Conservation (phyloP, 2,888 invertebrate genomes). For the Ennomos fuscantarius region DNA sequence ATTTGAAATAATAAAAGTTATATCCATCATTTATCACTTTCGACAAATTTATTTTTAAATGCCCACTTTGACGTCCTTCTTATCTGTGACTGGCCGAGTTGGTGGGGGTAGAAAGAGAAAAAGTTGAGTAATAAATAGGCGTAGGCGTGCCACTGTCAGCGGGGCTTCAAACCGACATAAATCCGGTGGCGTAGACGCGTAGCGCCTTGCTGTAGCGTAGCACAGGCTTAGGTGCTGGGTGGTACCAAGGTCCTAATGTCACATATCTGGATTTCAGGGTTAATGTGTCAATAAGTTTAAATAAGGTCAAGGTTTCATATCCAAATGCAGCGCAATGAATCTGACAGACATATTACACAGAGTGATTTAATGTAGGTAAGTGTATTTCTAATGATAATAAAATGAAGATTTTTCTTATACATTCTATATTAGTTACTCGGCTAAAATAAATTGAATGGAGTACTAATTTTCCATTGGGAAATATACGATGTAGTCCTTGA, state of each 20-base stretch:
- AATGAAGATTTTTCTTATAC: too few species aligned
- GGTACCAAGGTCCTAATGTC: slow-evolving; percentile 1
- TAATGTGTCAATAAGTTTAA: not conserved
- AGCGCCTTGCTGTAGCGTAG: slow-evolving; percentile 20
- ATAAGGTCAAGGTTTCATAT: too few species aligned
- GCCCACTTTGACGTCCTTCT: slow-evolving; percentile 75
- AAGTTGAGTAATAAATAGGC: slow-evolving; percentile 64
- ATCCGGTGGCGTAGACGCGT: slow-evolving; percentile 37
- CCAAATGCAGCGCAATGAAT: too few species aligned
- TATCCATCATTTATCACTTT: slow-evolving; percentile 84
- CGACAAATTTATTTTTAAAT: slow-evolving; percentile 85
- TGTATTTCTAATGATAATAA: too few species aligned
- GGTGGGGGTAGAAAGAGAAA: slow-evolving; percentile 67
- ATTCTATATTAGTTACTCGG: too few species aligned
- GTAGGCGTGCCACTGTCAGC: slow-evolving; percentile 70
- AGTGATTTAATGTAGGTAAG: too few species aligned
- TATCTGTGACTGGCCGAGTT: slow-evolving; percentile 72
- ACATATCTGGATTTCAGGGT: slow-evolving; percentile 2
- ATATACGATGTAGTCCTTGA: not conserved
- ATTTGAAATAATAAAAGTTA: slow-evolving; percentile 85
- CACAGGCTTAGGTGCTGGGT: not conserved
- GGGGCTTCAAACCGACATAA: slow-evolving; percentile 44
- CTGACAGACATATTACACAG: too few species aligned
- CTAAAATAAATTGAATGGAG: too few species aligned
- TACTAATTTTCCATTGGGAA: too few species aligned